phyloP scores from a whole-genome alignment of 2,888 invertebrate genomes.

The Oxycera nigricornis region DNA sequence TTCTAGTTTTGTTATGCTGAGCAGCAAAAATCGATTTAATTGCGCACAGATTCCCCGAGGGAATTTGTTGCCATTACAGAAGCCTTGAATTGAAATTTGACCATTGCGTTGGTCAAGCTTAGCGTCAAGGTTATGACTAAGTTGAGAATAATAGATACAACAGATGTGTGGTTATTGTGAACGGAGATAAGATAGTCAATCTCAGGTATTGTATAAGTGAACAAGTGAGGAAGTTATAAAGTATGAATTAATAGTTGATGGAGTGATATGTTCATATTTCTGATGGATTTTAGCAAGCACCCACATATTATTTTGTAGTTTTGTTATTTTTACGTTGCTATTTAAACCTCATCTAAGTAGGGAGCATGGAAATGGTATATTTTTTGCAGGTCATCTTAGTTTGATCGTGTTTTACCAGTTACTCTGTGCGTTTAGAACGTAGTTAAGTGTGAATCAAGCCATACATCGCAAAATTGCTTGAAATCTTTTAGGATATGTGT shows the following conservation, averaged over 20 bases:
- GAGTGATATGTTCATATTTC: not conserved
- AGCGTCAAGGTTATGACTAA: not conserved
- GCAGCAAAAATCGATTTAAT: not conserved
- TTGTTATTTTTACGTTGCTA: not conserved
- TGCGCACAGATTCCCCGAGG: not conserved
- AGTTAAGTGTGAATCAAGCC: too few species aligned
- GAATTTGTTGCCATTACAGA: not conserved
- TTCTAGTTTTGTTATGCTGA: not conserved
- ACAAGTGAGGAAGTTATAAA: not conserved
- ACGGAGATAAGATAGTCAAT: not conserved
- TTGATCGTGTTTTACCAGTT: too few species aligned
- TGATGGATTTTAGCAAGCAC: not conserved
- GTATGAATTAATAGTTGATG: not conserved
- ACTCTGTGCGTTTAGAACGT: too few species aligned
- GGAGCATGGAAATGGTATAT: too few species aligned
- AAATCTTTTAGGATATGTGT: too few species aligned
- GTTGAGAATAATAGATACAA: constrained; percentile 5
- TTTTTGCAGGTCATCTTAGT: too few species aligned
- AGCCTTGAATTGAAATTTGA: constrained; percentile 24
- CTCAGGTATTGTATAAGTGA: not conserved
- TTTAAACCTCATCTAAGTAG: not conserved
- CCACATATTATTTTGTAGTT: not conserved
- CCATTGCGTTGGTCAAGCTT: not conserved
- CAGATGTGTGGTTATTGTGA: not conserved
- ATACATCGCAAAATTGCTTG: too few species aligned